Conservation (phyloP, 2,113 vertebrate genomes). For the Cichladusa arquata region DNA sequence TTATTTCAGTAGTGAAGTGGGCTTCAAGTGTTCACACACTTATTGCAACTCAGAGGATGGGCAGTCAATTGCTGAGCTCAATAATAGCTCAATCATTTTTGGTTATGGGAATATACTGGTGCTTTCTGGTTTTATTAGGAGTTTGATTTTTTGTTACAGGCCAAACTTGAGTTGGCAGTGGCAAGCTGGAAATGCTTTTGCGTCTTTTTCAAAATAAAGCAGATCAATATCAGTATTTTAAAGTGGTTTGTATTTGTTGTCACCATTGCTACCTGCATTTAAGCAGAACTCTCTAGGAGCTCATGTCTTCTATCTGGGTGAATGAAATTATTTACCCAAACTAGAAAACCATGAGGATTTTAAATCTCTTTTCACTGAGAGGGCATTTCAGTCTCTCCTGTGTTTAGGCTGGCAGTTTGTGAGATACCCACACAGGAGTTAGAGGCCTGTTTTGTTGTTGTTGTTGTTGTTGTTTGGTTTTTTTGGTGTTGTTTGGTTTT, state of each 20-base stretch:
- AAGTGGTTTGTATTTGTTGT: not conserved
- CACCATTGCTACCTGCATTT: not conserved
- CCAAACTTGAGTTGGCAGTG: slow-evolving; percentile 1
- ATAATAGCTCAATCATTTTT: slow-evolving; percentile 17
- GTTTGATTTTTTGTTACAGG: slow-evolving; percentile 25
- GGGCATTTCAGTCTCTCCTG: not conserved
- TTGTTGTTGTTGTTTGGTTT: too few relatives aligned
- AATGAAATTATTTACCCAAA: not conserved
- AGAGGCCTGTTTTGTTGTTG: not conserved
- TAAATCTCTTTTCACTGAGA: not conserved
- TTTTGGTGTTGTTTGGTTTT: too few relatives aligned
- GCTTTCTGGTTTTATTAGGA: slow-evolving; percentile 17
- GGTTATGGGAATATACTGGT: not conserved
- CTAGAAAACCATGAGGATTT: not conserved
- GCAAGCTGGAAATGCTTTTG: not conserved
- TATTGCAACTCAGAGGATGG: not conserved
- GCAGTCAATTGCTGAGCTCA: slow-evolving; percentile 11
- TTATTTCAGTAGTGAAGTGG: slow-evolving; percentile 1
- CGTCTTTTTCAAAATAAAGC: not conserved
- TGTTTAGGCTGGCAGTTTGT: not conserved
- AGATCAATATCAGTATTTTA: slow-evolving; percentile 7
- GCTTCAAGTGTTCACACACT: not conserved
- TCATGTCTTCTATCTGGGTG: not conserved
- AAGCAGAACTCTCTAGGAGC: not conserved
- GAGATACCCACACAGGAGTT: not conserved